These are phyloP conservation scores for Ivindomyrus marchei DNA, from an alignment of 2,113 vertebrate species.

Conservation along the genomic window DNA sequence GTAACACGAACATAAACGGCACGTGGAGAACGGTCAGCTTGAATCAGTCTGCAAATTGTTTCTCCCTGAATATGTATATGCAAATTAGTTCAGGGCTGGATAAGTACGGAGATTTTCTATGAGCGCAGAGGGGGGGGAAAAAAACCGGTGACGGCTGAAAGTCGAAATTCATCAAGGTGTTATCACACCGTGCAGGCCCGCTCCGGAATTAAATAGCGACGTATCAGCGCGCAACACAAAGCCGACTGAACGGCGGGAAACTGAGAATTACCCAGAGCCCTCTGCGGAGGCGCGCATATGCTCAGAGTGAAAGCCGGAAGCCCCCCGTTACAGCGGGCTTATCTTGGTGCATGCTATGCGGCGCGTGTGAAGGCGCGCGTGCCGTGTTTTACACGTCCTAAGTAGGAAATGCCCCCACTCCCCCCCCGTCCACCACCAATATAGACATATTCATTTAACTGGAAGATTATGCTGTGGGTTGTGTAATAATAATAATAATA, in stretches of 20 bases:
- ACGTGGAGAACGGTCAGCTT: background rate
- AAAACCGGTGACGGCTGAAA: background rate
- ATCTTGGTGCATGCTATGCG: background rate
- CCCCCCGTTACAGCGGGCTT: background rate
- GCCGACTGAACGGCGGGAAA: background rate
- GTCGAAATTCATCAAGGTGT: conserved; percentile 18
- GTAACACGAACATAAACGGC: background rate
- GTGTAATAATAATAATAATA: background rate
- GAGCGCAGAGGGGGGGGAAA: background rate
- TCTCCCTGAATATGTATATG: conserved; percentile 5
- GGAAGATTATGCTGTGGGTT: background rate
- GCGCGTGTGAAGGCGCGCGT: background rate
- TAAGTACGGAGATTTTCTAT: conserved; percentile 1
- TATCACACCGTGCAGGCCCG: background rate
- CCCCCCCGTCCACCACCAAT: background rate
- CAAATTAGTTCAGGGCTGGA: conserved; percentile 1
- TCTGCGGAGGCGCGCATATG: background rate
- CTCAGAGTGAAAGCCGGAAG: background rate
- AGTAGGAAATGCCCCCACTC: background rate
- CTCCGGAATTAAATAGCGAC: conserved; percentile 3
- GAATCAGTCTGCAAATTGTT: background rate
- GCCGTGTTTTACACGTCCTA: background rate
- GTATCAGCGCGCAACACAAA: background rate
- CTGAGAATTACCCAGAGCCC: background rate
- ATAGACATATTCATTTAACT: background rate